Percentiles rank a stretch among this genome's conserved stretches.
phyloP scores from a whole-genome alignment of 2,888 invertebrate genomes.

The Nymphalis c-album region DNA sequence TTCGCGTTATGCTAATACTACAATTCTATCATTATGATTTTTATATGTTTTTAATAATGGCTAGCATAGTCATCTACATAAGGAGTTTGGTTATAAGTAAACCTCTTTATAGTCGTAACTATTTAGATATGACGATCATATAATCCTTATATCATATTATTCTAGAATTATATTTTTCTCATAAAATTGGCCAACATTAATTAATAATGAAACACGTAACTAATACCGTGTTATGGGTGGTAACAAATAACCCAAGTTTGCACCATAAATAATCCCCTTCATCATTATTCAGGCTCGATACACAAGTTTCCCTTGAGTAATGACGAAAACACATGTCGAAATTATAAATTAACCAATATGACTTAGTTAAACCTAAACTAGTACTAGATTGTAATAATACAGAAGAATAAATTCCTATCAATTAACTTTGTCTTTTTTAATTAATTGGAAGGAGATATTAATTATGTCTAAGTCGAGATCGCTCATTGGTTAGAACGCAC shows the following conservation, averaged over 20 bases:
- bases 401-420: neutral
- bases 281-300: slow-evolving; percentile 45
- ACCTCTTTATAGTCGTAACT: too few relatives aligned
- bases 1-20: too few relatives aligned
- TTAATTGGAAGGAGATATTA: too few relatives aligned
- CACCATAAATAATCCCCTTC: slow-evolving; percentile 50
- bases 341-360: slow-evolving; percentile 7
- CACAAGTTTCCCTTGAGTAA: slow-evolving; percentile 39
- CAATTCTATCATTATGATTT: too few relatives aligned
- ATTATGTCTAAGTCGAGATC: too few relatives aligned
- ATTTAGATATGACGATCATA: too few relatives aligned
- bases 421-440: too few relatives aligned
- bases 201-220: slow-evolving; percentile 48
- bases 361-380: neutral
- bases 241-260: slow-evolving; percentile 64
- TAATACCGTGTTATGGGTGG: slow-evolving; percentile 58
- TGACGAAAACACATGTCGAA: slow-evolving; percentile 28
- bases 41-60: too few relatives aligned
- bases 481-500: too few relatives aligned
- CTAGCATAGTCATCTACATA: too few relatives aligned
- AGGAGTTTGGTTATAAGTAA: too few relatives aligned
- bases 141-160: neutral
- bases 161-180: slow-evolving; percentile 2
- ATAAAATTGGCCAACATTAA: slow-evolving; percentile 21
- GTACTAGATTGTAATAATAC: neutral